Evolutionary conservation across 2,888 invertebrate species (phyloP).

Genomic region (Netelia inedita): DNA sequence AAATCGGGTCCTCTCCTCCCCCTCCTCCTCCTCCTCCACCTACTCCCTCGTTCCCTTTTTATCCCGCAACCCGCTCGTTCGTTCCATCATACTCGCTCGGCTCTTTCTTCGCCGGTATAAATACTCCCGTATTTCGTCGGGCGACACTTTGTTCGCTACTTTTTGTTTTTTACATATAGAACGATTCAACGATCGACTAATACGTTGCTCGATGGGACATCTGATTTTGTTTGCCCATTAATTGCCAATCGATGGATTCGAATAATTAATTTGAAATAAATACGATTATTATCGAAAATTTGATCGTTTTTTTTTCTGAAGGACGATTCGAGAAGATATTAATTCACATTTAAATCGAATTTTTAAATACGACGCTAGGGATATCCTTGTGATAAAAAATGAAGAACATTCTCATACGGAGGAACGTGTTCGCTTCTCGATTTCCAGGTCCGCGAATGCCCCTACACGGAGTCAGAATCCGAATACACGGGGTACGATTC

Average conservation of each 20-base stretch:
- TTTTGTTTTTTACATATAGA: background rate
- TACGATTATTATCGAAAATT: background rate
- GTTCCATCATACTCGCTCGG: conserved; percentile 37
- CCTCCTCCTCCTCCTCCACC: conserved; percentile 48
- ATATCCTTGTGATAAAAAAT: background rate
- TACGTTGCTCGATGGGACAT: background rate
- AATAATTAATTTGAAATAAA: background rate
- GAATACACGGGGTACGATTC: conserved; percentile 16
- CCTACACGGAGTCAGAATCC: background rate
- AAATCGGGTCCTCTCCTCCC: conserved; percentile 80
- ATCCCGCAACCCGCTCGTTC: background rate
- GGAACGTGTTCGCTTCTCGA: background rate
- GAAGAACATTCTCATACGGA: background rate
- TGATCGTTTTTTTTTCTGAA: background rate
- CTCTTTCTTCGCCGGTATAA: conserved; percentile 40
- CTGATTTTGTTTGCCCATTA: no score
- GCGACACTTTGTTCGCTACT: conserved; percentile 8
- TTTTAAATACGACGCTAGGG: no score
- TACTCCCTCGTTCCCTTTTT: conserved; percentile 48
- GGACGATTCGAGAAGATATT: background rate
- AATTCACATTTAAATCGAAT: no score
- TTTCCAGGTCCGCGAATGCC: background rate
- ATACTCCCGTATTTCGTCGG: conserved; percentile 33
- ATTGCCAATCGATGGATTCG: background rate
- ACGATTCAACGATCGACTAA: background rate